Percentiles rank a stretch among this genome's conserved stretches.
phyloP scores from a whole-genome alignment of 2,113 vertebrate genomes.

The Bufo gargarizans region DNA sequence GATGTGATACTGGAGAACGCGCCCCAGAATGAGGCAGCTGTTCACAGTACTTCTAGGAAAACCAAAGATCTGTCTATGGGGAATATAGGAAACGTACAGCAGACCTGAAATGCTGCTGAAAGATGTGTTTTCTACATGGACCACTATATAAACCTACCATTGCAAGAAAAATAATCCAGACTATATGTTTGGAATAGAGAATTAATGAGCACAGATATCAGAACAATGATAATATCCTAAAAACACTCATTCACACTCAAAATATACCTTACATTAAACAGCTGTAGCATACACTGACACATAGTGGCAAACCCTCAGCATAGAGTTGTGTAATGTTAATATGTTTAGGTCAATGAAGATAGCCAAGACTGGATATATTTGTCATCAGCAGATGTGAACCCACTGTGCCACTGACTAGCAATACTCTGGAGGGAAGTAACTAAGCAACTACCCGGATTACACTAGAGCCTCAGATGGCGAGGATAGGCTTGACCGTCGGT shows the following conservation, averaged over 20 bases:
- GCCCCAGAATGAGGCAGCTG: conserved; percentile 16
- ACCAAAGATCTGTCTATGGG: neutral
- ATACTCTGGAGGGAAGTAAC: no score
- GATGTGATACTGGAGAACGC: conserved; percentile 12
- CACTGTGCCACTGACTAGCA: no score
- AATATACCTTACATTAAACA: neutral
- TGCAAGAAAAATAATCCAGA: neutral
- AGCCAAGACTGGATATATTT: no score
- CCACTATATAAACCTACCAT: neutral
- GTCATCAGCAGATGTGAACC: no score
- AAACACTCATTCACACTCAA: neutral
- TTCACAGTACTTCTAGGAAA: conserved; percentile 37
- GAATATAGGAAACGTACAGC: conserved; percentile 22
- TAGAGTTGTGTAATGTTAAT: neutral
- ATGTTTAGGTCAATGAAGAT: neutral
- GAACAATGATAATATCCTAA: neutral
- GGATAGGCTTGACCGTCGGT: no score
- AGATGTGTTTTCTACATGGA: conserved; percentile 35
- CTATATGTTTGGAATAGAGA: neutral
- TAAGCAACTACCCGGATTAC: no score
- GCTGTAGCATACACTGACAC: neutral
- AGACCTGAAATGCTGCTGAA: conserved; percentile 25
- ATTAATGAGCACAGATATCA: neutral
- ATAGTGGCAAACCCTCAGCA: neutral
- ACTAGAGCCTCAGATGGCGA: no score